Evolutionary conservation across 1,140 invertebrate species (phyloP), one percentile per base, ranked within the genome.

Genomic region (Drosophila suzukii): DNA sequence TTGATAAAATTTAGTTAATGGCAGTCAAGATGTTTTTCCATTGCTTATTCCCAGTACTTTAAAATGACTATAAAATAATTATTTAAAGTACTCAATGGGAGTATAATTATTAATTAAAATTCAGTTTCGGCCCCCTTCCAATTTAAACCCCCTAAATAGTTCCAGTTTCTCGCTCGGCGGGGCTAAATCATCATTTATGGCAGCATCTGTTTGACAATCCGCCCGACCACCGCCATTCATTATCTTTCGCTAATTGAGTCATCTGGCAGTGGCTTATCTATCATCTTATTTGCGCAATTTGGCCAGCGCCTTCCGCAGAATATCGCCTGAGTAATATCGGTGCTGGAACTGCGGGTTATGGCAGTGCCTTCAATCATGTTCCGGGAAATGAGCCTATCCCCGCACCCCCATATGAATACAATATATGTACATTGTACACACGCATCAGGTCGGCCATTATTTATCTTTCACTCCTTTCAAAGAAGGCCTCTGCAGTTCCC

Each of bases 391-490:
- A 63, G 46, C 54, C 56, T 71, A 68, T 60, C 55, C 44, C 44
- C 13, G 15, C 46, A 10, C 41, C 15, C 54, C 17, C 17, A n/a
- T 15, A 0, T 20, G 10, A 6, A 4, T 8, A 15, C 15, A 15
- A 15, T 41, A 27, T 24, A 47, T 73, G 74, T 58, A 60, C 60
- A 20, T 20, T 20, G 20, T 20, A 20, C 20, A 47, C 66, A 60
- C 84, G 76, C 83, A 86, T 85, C 82, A 88, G 68, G 70, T 66
- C 34, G 62, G 79, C 83, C 66, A 86, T 86, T 88, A 86, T 88
- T 86, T 88, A 88, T 86, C 71, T 86, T 85, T 78, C 76, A 86
- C 82, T 86, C 83, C 72, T 86, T 86, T 86, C 34, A 55, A 66
- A 53, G 62, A 82, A 79, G 62, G 41, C 65, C 65, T 72, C 57